Conservation (phyloP, 2,888 invertebrate species). For the Trichogramma dendrolimi region DNA sequence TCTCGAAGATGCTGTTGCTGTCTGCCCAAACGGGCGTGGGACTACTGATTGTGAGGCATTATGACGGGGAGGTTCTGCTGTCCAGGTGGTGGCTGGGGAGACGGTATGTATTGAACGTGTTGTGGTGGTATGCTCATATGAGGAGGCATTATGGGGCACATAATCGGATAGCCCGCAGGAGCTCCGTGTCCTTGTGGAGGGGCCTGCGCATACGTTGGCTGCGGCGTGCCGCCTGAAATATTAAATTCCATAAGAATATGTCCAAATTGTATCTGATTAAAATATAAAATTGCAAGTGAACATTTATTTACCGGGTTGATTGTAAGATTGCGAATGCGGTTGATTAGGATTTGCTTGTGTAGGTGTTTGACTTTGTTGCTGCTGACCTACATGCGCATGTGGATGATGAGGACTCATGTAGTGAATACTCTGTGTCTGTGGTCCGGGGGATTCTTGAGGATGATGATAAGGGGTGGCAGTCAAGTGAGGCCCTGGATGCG, state of each 20-base stretch:
- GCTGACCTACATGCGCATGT: conserved; percentile 47
- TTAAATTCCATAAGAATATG: neutral
- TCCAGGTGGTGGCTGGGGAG: conserved; percentile 52
- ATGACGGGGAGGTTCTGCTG: conserved; percentile 53
- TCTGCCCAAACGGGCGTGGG: conserved; percentile 26
- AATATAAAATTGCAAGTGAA: conserved; percentile 2
- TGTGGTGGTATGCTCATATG: conserved; percentile 52
- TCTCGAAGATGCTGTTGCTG: conserved; percentile 24
- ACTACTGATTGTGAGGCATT: conserved; percentile 54
- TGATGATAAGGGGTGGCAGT: conserved; percentile 49
- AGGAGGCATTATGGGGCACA: conserved; percentile 59
- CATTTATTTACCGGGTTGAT: conserved; percentile 44
- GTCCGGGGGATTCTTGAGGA: conserved; percentile 58
- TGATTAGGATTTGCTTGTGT: conserved; percentile 52
- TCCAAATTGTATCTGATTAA: neutral
- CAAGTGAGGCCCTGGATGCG: conserved; percentile 39
- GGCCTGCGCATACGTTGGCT: conserved; percentile 56
- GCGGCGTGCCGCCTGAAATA: conserved; percentile 42
- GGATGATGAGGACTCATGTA: conserved; percentile 57
- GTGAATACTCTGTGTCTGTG: conserved; percentile 55
- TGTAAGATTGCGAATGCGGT: conserved; percentile 58
- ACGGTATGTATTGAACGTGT: conserved; percentile 56
- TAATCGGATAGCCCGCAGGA: conserved; percentile 56
- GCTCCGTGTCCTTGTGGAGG: conserved; percentile 58
- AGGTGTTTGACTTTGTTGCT: conserved; percentile 48